Evolutionary conservation across 2,888 invertebrate species (phyloP), one percentile per base, ranked within the genome.

Genomic region (Epinotia ramella): DNA sequence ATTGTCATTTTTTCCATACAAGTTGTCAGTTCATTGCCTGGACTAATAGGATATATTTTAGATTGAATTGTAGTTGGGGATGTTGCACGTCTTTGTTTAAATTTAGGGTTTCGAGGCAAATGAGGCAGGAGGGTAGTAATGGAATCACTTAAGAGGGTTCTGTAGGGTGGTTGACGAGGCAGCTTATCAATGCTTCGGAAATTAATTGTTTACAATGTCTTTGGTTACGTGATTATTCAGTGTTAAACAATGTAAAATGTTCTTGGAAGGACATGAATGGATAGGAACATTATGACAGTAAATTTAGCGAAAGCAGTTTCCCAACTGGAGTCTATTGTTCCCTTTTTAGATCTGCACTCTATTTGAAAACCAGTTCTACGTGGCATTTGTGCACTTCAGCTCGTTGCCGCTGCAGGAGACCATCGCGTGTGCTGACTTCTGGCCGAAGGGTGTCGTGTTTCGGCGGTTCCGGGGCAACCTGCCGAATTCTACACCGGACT

Each of bases 71-170:
- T 9, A 13, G 1, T 59, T 59, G 20, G 33, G 44, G 16, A 56
- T 56, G 63, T 69, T 68, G 20, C 11, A 18, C 46, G 28, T 49
- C 73, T 69, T 73, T 74, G 69, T 64, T 64, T 69, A 20, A 64
- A 57, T 63, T 56, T 69, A 69, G 73, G 63, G 57, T 69, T 46
- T 9, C 16, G n/a, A 64, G n/a, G 46, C 49, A 74, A 74, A 74
- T 74, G 63, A 69, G 69, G 69, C 56, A 64, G 24, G 44, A 74
- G 73, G 68, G 74, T 57, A n/a, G 20, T 64, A 69, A 69, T 74
- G 64, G 64, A 64, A 69, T 64, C 74, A 74, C 74, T 74, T 74
- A 64, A 49, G 69, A 16, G 57, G 73, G 67, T 62, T 60, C n/a
- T 49, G 53, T 12, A n/a, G 44, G 46, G 28, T 40, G 20, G 46